Percentiles rank a stretch among this genome's conserved stretches.
These are phyloP conservation scores for Saccostrea cuccullata DNA, from an alignment of 1,140 invertebrate species.

Conservation along the genomic window DNA sequence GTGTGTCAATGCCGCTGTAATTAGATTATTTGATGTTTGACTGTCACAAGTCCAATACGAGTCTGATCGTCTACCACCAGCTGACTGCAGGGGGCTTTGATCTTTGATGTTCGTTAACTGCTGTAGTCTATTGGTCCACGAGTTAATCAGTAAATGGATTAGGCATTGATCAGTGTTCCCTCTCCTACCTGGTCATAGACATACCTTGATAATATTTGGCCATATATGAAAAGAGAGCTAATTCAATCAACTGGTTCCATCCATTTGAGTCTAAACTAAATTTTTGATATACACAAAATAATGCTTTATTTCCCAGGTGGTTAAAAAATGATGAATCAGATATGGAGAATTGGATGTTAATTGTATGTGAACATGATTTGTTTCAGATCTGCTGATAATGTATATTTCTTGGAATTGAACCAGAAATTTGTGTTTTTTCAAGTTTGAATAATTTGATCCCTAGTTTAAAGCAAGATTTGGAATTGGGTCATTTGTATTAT, in stretches of 20 bases:
- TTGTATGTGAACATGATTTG: neutral
- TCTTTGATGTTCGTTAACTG: neutral
- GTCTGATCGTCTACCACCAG: neutral
- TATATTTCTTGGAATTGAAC: slow-evolving; percentile 1
- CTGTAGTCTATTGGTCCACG: neutral
- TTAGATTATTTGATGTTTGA: slow-evolving; percentile 14
- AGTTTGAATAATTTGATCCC: slow-evolving; percentile 28
- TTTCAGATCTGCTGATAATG: neutral
- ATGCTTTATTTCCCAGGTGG: slow-evolving; percentile 13
- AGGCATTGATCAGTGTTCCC: neutral
- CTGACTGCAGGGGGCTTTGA: neutral
- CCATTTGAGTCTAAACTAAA: neutral
- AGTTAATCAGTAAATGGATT: slow-evolving; percentile 26
- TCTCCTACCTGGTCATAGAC: neutral
- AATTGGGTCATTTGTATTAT: slow-evolving; percentile 34
- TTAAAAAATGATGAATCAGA: slow-evolving; percentile 1
- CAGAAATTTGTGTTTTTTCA: slow-evolving; percentile 4
- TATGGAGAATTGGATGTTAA: neutral
- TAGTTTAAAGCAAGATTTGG: neutral
- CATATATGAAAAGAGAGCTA: too few species aligned
- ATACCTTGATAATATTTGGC: neutral
- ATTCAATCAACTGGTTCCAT: too few species aligned
- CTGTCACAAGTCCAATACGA: neutral
- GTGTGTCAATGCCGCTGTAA: neutral
- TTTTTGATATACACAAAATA: neutral